Evolutionary conservation across 2,888 invertebrate genomes (phyloP), one percentile per base, ranked within the genome.

Genomic region (Calameuta pallipes): DNA sequence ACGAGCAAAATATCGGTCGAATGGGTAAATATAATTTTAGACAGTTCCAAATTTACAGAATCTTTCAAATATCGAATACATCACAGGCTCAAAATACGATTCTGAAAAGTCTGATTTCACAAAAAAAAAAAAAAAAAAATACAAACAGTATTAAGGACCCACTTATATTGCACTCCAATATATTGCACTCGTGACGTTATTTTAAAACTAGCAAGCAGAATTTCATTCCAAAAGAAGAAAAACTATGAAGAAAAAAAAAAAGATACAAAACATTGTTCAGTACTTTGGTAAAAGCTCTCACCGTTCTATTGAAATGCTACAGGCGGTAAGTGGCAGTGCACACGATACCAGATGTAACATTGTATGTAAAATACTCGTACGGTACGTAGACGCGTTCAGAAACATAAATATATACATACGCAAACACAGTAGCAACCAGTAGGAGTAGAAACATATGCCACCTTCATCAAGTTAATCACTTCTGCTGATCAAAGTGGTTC

Each of bases 391-490:
- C 15, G 6, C 23, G 23, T 0, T 2, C 23, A 23, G 56, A 56
- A 23, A 2, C 23, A 23, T 56, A 56, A 56, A 56, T 23, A 23
- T 56, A 23, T 23, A 23, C 23, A 56, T 56, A 56, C 56, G 56
- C 56, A 56, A 56, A 23, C 56, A 56, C 23, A 56, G 56, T 56
- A 71, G 71, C 13, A 30, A 23, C 31, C 71, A n/a, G 71, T 71
- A 31, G 71, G 33, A 71, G 31, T 71, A 34, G 71, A 71, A 71
- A 71, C 71, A 71, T 31, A 34, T 71, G 71, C 71, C 71, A 71
- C 71, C 71, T 71, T 34, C 71, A 34, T 71, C 71, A 71, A 71
- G 71, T 71, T 71, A 71, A 71, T 71, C 71, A 71, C 71, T 71
- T 71, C 71, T 13, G 31, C 71, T 71, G 71, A 71, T 71, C 71